These are phyloP conservation scores for Mythimna albipuncta DNA, from an alignment of 2,888 invertebrate species.

Conservation along the genomic window DNA sequence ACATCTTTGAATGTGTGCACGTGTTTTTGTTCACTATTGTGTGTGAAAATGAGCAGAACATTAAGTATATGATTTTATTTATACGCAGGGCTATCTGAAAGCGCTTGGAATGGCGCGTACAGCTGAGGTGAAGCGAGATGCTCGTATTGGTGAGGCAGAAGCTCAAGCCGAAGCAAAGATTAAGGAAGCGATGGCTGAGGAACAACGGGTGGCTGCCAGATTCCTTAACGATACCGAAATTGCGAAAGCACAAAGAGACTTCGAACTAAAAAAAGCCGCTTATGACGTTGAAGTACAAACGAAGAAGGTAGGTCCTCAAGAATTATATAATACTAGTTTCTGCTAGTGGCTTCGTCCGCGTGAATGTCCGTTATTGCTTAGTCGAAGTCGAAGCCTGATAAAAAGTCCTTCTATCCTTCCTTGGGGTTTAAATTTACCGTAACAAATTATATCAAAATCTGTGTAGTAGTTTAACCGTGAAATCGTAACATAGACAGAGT, in stretches of 20 bases:
- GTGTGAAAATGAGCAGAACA: slow-evolving; percentile 10
- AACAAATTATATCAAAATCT: too few relatives aligned
- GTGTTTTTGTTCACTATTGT: slow-evolving; percentile 13
- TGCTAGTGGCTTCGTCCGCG: too few relatives aligned
- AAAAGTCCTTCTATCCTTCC: too few relatives aligned
- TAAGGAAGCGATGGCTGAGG: slow-evolving; percentile 98
- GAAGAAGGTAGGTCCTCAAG: slow-evolving; percentile 91
- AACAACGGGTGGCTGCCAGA: slow-evolving; percentile 98
- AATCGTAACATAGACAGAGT: too few relatives aligned
- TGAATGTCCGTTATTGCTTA: too few relatives aligned
- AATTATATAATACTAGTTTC: not conserved
- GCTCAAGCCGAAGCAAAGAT: slow-evolving; percentile 97
- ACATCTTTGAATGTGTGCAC: slow-evolving; percentile 25
- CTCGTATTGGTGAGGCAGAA: slow-evolving; percentile 99
- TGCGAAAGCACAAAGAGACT: slow-evolving; percentile 98
- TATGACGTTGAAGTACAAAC: slow-evolving; percentile 99
- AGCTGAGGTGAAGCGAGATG: slow-evolving; percentile 98
- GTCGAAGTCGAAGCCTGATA: too few relatives aligned
- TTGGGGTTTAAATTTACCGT: too few relatives aligned
- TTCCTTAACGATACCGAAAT: slow-evolving; percentile 99
- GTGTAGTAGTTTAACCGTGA: too few relatives aligned
- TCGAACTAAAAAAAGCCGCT: slow-evolving; percentile 98
- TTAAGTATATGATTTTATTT: slow-evolving; percentile 40
- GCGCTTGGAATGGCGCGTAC: slow-evolving; percentile 98
- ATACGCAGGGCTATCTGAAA: slow-evolving; percentile 95